Percentiles rank a stretch among this genome's conserved stretches.
phyloP scores from a whole-genome alignment of 2,797 vertebrate species.

The Protosalanx chinensis region DNA sequence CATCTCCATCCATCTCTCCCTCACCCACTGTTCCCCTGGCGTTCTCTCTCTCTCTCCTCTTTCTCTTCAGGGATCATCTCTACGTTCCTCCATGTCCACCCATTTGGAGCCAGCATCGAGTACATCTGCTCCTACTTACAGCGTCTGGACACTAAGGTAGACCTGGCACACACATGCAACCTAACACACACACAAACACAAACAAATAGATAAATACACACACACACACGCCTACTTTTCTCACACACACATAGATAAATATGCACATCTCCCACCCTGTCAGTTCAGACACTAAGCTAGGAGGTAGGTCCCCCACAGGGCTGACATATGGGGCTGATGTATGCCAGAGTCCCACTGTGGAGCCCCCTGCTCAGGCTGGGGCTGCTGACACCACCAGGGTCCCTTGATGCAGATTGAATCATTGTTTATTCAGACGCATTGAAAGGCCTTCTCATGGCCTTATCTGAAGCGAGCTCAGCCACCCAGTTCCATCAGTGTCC shows the following conservation, averaged over 20 bases:
- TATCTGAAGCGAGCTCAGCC: not conserved
- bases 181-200: not conserved
- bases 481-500: not conserved
- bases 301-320: not conserved
- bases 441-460: not conserved
- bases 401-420: constrained; percentile 3
- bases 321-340: constrained; percentile 12
- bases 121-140: constrained; percentile 96
- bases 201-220: constrained; percentile 4
- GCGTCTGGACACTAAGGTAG: constrained; percentile 87
- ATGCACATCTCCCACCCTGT: not conserved
- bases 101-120: constrained; percentile 90
- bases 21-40: too few relatives aligned
- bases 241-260: constrained; percentile 3
- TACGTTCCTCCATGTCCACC: constrained; percentile 91
- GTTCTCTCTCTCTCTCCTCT: not conserved
- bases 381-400: not conserved
- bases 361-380: not conserved
- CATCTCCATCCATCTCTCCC: constrained; percentile 53
- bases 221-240: not conserved
- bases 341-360: not conserved
- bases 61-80: constrained; percentile 85
- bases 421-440: not conserved
- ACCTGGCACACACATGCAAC: not conserved
- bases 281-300: not conserved